Evolutionary conservation across 1,140 invertebrate species (phyloP).

Genomic region (Eupristina koningsbergeri): DNA sequence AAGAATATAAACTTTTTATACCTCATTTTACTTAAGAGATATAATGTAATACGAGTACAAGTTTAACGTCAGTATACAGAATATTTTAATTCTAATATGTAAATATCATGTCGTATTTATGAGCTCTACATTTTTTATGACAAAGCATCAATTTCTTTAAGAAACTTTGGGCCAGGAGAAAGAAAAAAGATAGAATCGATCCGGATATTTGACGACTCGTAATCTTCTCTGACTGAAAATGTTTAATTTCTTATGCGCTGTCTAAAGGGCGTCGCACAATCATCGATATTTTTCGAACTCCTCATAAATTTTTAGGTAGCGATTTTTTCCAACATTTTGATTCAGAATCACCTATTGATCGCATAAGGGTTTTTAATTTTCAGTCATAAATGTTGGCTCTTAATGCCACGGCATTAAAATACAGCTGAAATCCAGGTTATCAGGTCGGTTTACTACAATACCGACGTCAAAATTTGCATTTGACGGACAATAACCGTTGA

Average conservation of each 20-base stretch:
- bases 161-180: too few species aligned
- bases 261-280: neutral
- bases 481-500: neutral
- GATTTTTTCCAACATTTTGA: neutral
- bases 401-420: neutral
- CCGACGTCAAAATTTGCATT: neutral
- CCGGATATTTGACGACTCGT: neutral
- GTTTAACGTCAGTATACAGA: neutral
- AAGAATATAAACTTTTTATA: too few species aligned
- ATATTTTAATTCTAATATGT: neutral
- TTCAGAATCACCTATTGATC: too few species aligned
- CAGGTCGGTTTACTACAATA: neutral
- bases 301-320: neutral
- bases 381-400: neutral
- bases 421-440: neutral
- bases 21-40: too few species aligned
- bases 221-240: neutral
- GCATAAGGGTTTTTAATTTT: neutral
- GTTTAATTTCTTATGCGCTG: neutral
- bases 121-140: too few species aligned
- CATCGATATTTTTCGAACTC: neutral
- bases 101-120: neutral
- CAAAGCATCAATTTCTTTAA: neutral
- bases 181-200: neutral
- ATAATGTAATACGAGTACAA: too few species aligned